Percentiles rank a stretch among this genome's conserved stretches.
phyloP scores from a whole-genome alignment of 2,113 vertebrate genomes.

The Scomber colias region DNA sequence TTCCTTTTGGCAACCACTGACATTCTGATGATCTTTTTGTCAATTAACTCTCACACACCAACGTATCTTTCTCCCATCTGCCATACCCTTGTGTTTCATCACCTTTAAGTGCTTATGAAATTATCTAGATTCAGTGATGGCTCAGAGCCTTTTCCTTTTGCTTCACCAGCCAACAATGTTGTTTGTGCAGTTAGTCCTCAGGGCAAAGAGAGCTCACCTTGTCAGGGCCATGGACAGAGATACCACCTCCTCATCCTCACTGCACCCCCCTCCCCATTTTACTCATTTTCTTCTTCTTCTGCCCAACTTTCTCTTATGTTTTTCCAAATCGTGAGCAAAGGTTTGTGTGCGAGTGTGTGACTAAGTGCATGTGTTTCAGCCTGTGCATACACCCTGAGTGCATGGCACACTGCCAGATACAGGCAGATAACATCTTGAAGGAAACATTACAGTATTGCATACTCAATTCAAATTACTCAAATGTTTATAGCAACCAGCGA shows the following conservation, averaged over 20 bases:
- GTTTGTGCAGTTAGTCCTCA: slow-evolving; percentile 65
- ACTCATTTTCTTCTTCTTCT: background rate
- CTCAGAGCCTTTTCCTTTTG: slow-evolving; percentile 74
- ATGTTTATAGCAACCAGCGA: slow-evolving; percentile 98
- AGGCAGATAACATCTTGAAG: slow-evolving; percentile 92
- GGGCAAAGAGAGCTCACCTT: slow-evolving; percentile 74
- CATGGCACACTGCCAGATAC: slow-evolving; percentile 84
- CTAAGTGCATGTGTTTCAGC: slow-evolving; percentile 61
- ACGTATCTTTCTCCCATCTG: slow-evolving; percentile 67
- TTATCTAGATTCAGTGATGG: slow-evolving; percentile 75
- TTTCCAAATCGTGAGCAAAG: slow-evolving; percentile 1
- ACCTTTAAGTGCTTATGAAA: slow-evolving; percentile 85
- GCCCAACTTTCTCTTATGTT: slow-evolving; percentile 15
- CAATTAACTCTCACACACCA: slow-evolving; percentile 58
- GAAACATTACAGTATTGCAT: slow-evolving; percentile 94
- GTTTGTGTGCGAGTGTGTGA: slow-evolving; percentile 16
- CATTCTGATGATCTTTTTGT: slow-evolving; percentile 59
- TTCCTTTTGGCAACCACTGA: slow-evolving; percentile 59
- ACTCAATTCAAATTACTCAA: slow-evolving; percentile 88
- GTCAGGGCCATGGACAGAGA: slow-evolving; percentile 66
- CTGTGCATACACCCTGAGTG: slow-evolving; percentile 68
- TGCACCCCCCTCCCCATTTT: slow-evolving; percentile 1
- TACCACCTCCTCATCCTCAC: slow-evolving; percentile 44
- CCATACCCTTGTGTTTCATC: slow-evolving; percentile 81
- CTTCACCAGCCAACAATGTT: slow-evolving; percentile 77